Base-by-base conservation (phyloP, 2,888 invertebrate species). In the Augochlorella aurata region DNA sequence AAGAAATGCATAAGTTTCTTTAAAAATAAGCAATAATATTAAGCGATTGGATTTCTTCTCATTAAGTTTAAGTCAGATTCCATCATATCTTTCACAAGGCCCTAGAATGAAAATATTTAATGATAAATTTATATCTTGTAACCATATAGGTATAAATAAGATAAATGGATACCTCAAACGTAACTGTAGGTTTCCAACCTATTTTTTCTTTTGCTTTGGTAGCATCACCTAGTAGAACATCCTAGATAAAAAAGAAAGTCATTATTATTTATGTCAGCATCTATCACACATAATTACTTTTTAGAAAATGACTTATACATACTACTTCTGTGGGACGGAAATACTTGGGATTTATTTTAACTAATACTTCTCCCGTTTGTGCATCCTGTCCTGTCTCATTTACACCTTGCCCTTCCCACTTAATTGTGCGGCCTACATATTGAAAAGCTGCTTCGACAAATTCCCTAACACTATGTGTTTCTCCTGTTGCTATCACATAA, bases 241-340 rank as follows among this genome's bases (percentile, higher is more conserved):
- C 98, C 97, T 97, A 91, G 10, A 91, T 90, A 44, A 77, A 85
- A 67, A 38, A 49, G 16, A 50, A 81, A 73, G 54, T 67, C 61
- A 68, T n/a, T 79, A 73, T 70, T 38, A 65, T 44, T 70, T 69
- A 63, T 67, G n/a, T 44, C n/a, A 65, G 44, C 44, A 44, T 1
- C 44, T 65, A 18, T n/a, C n/a, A 38, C 44, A 29, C 47, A 21
- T 74, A 61, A 65, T 68, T 58, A 24, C 24, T 29, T 63, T 38
- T 9, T 63, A 38, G 16, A 18, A 38, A 58, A 12, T 9, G 54
- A 50, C 74, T 66, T 38, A 82, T 69, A 50, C 96, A 95, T 93
- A 97, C 98, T 91, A 99, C 99, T 97, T 99, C 99, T 0, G 99
- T 98, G 12, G 99, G 99, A 83, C 99, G 95, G 94, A 99, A 99